A percentile compares a stretch with the other conserved stretches of the same genome.
Conservation (phyloP, 1,140 invertebrate genomes). For the Drosophila sucinea region DNA sequence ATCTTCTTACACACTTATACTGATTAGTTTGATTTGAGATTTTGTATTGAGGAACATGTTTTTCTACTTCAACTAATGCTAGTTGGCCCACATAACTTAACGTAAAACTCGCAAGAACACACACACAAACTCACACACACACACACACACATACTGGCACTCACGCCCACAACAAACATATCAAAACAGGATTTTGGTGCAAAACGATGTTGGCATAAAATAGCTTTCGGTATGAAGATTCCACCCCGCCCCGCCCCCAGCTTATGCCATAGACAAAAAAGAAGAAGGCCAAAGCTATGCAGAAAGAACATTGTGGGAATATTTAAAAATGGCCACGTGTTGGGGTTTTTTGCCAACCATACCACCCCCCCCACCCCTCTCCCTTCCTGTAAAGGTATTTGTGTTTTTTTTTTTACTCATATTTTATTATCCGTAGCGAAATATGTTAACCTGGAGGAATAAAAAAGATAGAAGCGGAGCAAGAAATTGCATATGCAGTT, state of each 20-base stretch:
- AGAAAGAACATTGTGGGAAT: conserved; percentile 58
- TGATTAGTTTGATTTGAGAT: not conserved
- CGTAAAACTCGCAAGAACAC: conserved; percentile 45
- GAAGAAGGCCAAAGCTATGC: conserved; percentile 26
- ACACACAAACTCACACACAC: not conserved
- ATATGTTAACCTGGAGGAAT: conserved; percentile 12
- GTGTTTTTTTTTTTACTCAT: not conserved
- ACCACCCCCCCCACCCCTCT: not conserved
- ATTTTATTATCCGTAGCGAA: conserved; percentile 19
- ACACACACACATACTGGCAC: not conserved
- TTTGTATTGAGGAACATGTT: not conserved
- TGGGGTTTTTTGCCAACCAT: conserved; percentile 7
- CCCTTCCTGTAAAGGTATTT: not conserved
- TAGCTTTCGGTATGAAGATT: conserved; percentile 30
- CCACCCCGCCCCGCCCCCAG: not conserved
- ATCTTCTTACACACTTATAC: no score
- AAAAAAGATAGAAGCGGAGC: conserved; percentile 15
- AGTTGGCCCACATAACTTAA: conserved; percentile 61
- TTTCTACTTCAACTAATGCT: conserved; percentile 34
- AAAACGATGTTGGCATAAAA: conserved; percentile 63
- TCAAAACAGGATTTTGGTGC: conserved; percentile 65
- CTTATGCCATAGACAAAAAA: conserved; percentile 15
- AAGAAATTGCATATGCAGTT: conserved; percentile 7
- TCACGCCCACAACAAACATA: conserved; percentile 52
- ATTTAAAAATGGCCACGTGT: conserved; percentile 64